Conservation (phyloP, 2,113 vertebrate genomes). For the Thymallus thymallus region DNA sequence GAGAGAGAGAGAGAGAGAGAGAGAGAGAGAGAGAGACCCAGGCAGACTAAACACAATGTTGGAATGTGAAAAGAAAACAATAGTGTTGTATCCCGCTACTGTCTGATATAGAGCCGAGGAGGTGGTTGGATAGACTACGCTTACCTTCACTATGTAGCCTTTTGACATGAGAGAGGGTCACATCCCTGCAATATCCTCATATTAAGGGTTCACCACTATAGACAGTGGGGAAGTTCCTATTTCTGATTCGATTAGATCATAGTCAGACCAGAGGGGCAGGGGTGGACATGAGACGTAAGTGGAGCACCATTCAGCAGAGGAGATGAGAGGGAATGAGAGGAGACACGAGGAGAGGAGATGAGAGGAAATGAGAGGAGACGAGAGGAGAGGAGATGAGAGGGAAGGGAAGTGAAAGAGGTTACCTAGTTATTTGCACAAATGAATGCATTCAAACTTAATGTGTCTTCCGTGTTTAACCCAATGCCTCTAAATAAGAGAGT, state of each 20-base stretch:
- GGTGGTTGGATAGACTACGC: slow-evolving; percentile 18
- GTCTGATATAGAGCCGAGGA: slow-evolving; percentile 61
- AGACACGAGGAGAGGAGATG: too few species aligned
- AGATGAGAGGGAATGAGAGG: too few species aligned
- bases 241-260: neutral
- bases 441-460: too few species aligned
- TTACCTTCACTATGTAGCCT: slow-evolving; percentile 6
- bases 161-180: slow-evolving; percentile 8
- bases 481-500: too few species aligned
- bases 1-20: too few species aligned
- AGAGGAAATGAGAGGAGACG: too few species aligned
- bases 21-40: neutral
- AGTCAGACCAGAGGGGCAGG: neutral
- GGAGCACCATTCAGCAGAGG: neutral
- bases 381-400: too few species aligned
- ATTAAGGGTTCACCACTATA: neutral
- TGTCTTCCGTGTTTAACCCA: too few species aligned
- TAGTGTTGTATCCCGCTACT: slow-evolving; percentile 71
- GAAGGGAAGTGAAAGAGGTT: too few species aligned
- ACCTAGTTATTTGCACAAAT: too few species aligned
- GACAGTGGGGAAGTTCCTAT: neutral
- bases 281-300: neutral
- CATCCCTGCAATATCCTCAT: neutral
- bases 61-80: slow-evolving; percentile 93
- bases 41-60: slow-evolving; percentile 70